Evolutionary conservation across 2,113 vertebrate genomes (phyloP), one percentile per base, ranked within the genome.

Genomic region (Etheostoma spectabile): DNA sequence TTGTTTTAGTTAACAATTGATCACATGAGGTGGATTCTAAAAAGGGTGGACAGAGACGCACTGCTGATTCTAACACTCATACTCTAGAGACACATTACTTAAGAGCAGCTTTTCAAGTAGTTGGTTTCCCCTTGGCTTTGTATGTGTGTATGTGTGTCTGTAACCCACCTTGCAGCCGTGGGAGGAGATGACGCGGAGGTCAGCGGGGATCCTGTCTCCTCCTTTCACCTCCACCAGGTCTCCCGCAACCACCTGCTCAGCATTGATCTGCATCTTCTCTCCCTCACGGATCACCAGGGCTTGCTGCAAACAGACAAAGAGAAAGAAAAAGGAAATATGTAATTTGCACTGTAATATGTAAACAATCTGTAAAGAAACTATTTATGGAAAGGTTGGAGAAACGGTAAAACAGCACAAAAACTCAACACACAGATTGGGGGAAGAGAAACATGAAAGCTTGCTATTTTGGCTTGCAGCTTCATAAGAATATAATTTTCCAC

Each of bases 171-270:
- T 98, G 95, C 97, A 98, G 67, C 97, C 97, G 0, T 98, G 97
- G 0, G 97, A 95, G 11, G 97, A 98, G 93, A 96, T 95, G 87
- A 98, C 93, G 15, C 97, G 94, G 3, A 98, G 95, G 87, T 98
- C 97, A 0, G 97, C 97, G 0, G 97, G 97, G 75, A 98, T 97
- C 73, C 97, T 77, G 92, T 98, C 97, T 80, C 97, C 97, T 8
- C 97, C 97, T 86, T 98, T 98, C 90, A 98, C 96, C 92, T 98
- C 97, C 86, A 98, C 95, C 80, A 98, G 94, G 87, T 98, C 97
- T 65, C 97, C 97, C 1, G 94, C 96, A 80, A 97, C 97, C 63
- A 98, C 97, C 86, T 97, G 96, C 89, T 98, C 97, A 0, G 97
- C 97, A 0, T 98, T 97, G 59, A 98, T 95, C 93, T 98, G 96